phyloP scores from a whole-genome alignment of 2,888 invertebrate species.

The Pammene fasciana region DNA sequence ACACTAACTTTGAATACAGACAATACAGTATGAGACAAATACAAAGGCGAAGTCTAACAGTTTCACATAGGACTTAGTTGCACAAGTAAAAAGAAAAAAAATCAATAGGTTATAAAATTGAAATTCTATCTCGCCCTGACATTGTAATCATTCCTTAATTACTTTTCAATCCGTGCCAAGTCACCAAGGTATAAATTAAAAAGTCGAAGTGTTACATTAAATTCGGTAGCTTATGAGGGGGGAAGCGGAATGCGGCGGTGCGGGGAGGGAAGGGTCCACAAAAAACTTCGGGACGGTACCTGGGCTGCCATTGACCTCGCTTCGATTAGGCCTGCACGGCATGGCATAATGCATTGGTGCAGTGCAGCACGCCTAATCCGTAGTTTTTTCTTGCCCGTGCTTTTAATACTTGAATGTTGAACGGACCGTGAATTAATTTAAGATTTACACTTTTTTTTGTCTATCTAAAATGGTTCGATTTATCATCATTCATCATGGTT shows the following conservation, averaged over 20 bases:
- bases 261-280: constrained; percentile 53
- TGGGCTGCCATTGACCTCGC: constrained; percentile 78
- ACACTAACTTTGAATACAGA: too few relatives aligned
- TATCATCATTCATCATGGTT: constrained; percentile 6
- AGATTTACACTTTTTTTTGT: constrained; percentile 40
- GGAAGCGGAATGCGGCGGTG: constrained; percentile 49
- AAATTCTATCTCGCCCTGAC: constrained; percentile 17
- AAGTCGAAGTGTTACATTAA: constrained; percentile 57
- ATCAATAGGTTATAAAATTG: neutral
- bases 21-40: too few relatives aligned
- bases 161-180: constrained; percentile 23
- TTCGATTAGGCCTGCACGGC: constrained; percentile 67
- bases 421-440: constrained; percentile 53
- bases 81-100: neutral
- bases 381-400: constrained; percentile 47
- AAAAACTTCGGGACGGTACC: constrained; percentile 75
- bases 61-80: too few relatives aligned
- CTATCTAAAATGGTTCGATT: constrained; percentile 10
- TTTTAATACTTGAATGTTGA: constrained; percentile 42
- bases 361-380: constrained; percentile 61
- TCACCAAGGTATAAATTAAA: constrained; percentile 36
- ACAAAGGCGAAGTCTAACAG: too few relatives aligned
- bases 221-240: constrained; percentile 66
- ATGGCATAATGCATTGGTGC: constrained; percentile 61
- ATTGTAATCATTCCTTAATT: constrained; percentile 31